These are phyloP conservation scores for Diabrotica balteata DNA, from an alignment of 2,888 invertebrate species.

Conservation along the genomic window DNA sequence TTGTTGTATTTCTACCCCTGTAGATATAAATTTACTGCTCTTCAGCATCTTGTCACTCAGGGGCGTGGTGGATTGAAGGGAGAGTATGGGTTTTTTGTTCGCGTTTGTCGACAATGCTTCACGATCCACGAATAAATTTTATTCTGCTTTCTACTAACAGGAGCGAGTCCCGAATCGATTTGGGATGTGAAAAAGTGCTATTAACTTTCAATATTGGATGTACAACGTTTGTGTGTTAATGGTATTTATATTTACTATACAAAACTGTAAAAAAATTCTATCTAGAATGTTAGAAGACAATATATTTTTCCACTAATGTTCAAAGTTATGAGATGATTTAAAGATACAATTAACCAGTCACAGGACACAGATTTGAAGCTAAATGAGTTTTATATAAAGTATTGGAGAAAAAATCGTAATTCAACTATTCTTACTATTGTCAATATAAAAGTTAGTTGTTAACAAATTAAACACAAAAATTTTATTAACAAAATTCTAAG, in stretches of 20 bases:
- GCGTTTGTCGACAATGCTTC: slow-evolving; percentile 5
- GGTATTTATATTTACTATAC: slow-evolving; percentile 1
- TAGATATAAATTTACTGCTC: background rate
- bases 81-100: slow-evolving; percentile 5
- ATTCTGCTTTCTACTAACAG: background rate
- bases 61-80: slow-evolving; percentile 8
- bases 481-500: too few species aligned
- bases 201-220: slow-evolving; percentile 9
- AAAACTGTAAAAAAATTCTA: background rate
- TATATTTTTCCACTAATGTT: too few species aligned
- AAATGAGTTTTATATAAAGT: background rate
- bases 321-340: background rate
- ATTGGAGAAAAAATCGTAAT: background rate
- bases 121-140: slow-evolving; percentile 8
- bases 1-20: too few species aligned
- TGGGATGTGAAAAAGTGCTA: slow-evolving; percentile 9
- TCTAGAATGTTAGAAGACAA: too few species aligned
- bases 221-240: slow-evolving; percentile 1
- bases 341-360: background rate
- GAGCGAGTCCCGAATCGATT: slow-evolving; percentile 7
- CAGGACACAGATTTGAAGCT: background rate
- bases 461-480: too few species aligned
- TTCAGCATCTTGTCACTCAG: slow-evolving; percentile 7
- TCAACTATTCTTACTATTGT: background rate
- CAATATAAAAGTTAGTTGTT: too few species aligned